Conservation (phyloP, 2,797 vertebrate species). For the Argya squamiceps region DNA sequence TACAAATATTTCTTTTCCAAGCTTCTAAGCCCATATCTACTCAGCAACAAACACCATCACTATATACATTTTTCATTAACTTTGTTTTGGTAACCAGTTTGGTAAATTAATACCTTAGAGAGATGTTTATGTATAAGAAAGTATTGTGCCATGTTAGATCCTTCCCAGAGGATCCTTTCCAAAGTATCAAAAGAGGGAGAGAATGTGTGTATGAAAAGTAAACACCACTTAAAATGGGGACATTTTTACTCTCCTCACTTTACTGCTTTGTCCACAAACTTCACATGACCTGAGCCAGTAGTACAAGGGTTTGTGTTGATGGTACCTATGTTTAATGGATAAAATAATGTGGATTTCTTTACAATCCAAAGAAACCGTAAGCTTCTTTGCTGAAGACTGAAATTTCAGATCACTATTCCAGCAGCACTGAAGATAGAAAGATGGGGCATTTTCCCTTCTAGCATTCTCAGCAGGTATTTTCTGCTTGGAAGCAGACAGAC, state of each 20-base stretch:
- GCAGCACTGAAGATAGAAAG: not conserved
- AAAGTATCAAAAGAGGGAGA: not conserved
- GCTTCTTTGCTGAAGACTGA: not conserved
- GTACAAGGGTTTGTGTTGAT: not conserved
- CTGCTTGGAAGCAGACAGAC: not conserved
- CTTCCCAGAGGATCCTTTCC: not conserved
- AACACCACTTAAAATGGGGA: not conserved
- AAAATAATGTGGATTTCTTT: not conserved
- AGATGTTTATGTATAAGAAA: slow-evolving; percentile 51
- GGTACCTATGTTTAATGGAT: not conserved
- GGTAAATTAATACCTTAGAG: slow-evolving; percentile 70
- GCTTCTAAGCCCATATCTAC: not conserved
- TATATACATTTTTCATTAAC: not conserved
- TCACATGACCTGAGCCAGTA: not conserved
- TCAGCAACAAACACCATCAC: not conserved
- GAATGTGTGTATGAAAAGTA: not conserved
- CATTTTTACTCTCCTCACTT: not conserved
- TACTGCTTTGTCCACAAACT: not conserved
- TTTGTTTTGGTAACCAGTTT: not conserved
- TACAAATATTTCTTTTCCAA: slow-evolving; percentile 10
- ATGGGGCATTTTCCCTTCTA: not conserved
- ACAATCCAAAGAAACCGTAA: not conserved
- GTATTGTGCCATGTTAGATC: not conserved
- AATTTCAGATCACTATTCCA: not conserved
- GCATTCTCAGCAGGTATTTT: not conserved